Evolutionary conservation across 2,113 vertebrate genomes (phyloP), one percentile per base, ranked within the genome.

Genomic region (Campylomormyrus numenius): DNA sequence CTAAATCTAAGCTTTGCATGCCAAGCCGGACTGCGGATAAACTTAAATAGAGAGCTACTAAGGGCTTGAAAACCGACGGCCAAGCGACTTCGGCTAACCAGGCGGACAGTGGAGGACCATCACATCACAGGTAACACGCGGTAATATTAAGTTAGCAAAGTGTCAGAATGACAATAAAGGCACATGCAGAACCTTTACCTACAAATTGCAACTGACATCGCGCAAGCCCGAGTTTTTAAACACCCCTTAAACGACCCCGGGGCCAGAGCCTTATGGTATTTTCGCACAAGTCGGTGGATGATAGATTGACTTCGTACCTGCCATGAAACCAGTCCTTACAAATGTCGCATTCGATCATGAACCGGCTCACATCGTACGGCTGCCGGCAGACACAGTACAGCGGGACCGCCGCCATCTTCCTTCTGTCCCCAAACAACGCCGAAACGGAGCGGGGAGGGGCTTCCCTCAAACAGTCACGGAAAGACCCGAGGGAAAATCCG

Each of bases 251-350:
- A 21, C 39, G 2, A 46, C 62, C 50, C 21, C 11, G 45, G 6
- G 35, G 27, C 48, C 6, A 24, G 31, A 35, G 17, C 88, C 39
- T 15, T 8, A 15, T 45, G 15, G 21, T 4, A 87, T 56, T 58
- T 83, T 62, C 45, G 49, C 39, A 53, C 4, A 0, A 0, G 5
- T 0, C 0, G 66, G 46, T 39, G 15, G 83, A 49, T 0, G 88
- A 90, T 62, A 1, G 0, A 13, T 48, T 87, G 24, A 90, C 85
- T 1, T 91, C 95, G 48, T 95, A 99, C 98, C 98, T 98, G 97
- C 98, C 98, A 92, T 99, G 98, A 94, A 99, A 99, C 98, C 98
- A 99, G 96, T 99, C 98, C 94, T 99, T 98, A 96, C 98, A 99
- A 92, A 97, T 96, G 93, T 99, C 98, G 94, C 98, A 99, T 93